Evolutionary conservation across 2,113 vertebrate species (phyloP), one percentile per base, ranked within the genome.

Genomic region (Saccopteryx leptura): DNA sequence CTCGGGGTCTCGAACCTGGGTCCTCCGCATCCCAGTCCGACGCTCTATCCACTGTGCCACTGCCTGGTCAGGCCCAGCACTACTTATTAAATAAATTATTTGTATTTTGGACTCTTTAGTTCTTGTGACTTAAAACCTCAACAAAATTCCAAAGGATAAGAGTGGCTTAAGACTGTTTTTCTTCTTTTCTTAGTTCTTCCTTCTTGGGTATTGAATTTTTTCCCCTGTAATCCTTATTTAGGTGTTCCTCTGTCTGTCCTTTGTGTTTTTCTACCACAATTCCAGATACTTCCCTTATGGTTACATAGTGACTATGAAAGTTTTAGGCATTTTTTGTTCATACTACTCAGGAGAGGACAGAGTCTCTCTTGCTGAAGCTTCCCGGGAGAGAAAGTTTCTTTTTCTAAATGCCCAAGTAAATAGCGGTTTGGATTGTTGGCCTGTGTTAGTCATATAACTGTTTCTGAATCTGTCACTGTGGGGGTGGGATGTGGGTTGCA

Each of bases 41-140:
- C 39, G 39, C 39, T 39, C 39, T 39, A 39, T 39, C 39, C 39
- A 39, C 39, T 39, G 39, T 39, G 39, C 39, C 39, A 39, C 39
- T 39, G 2, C 39, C 39, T 39, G 39, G 39, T 39, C 39, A 39
- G 39, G 39, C 39, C 58, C 68, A 74, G 15, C 19, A 82, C 58
- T 65, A 18, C 58, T 75, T 92, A 66, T 76, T 56, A 69, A 66
- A n/a, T 72, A 48, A 81, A 54, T 9, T 88, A 5, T 82, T 89
- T 90, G 39, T 61, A 63, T 85, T 72, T 65, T 72, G 46, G 15
- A 80, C 26, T 78, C 18, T 90, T 90, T 5, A 17, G n/a, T 71
- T 91, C 28, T 72, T 71, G 12, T 80, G 33, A 72, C 65, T 33
- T 91, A 91, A 95, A 89, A 80, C 23, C 68, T 85, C 14, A 61